These are phyloP conservation scores for Gisinianus flammeolus DNA, from an alignment of 2,888 invertebrate genomes.

Conservation along the genomic window DNA sequence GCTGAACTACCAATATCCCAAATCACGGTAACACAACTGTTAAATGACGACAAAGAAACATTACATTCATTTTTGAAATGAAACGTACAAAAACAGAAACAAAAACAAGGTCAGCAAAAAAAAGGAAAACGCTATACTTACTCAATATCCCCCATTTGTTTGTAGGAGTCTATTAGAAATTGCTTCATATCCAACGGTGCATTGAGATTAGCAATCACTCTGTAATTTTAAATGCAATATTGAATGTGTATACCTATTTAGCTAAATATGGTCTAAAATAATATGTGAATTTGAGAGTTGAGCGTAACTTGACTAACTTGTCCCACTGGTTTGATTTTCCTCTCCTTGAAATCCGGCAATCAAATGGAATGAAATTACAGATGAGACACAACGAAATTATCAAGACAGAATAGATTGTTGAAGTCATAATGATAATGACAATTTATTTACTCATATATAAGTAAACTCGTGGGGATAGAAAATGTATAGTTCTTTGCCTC, in stretches of 20 bases:
- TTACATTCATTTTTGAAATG: too few species aligned
- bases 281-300: not conserved
- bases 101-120: too few species aligned
- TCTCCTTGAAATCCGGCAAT: not conserved
- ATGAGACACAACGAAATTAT: not conserved
- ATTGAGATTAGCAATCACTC: constrained; percentile 1
- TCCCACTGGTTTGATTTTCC: constrained; percentile 1
- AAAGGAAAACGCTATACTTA: constrained; percentile 28
- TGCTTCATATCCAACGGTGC: constrained; percentile 45
- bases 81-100: too few species aligned
- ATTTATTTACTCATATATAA: not conserved
- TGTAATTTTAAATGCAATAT: not conserved
- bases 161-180: constrained; percentile 48
- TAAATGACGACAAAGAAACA: too few species aligned
- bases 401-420: too few species aligned
- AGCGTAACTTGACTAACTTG: not conserved
- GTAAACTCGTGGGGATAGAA: too few species aligned
- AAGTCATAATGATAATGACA: not conserved
- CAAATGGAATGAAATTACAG: not conserved
- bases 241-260: not conserved
- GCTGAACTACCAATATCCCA: constrained; percentile 48
- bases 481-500: too few species aligned
- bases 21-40: constrained; percentile 51
- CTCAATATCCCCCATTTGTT: constrained; percentile 51
- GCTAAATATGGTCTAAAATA: not conserved